phyloP scores from a whole-genome alignment of 2,888 invertebrate species.

The Agonopterix arenella region DNA sequence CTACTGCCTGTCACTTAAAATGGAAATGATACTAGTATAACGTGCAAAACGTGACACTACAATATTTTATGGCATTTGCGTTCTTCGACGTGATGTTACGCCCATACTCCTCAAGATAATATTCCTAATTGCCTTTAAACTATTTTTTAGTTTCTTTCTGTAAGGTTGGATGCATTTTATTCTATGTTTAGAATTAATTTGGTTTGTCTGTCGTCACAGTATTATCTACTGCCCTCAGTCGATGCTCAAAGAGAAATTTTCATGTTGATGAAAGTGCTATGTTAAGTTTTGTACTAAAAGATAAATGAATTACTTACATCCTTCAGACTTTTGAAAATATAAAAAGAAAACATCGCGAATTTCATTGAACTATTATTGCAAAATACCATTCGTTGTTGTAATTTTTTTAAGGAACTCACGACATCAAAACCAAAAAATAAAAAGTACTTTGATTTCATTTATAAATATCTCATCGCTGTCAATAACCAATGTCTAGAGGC shows the following conservation, averaged over 20 bases:
- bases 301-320: slow-evolving; percentile 28
- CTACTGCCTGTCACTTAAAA: too few species aligned
- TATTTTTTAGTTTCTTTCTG: too few species aligned
- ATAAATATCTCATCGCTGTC: not conserved
- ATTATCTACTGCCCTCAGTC: slow-evolving; percentile 9
- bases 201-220: not conserved
- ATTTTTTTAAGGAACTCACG: too few species aligned
- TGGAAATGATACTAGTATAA: too few species aligned
- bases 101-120: too few species aligned
- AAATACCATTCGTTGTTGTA: too few species aligned
- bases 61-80: too few species aligned
- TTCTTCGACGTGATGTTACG: too few species aligned
- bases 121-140: too few species aligned
- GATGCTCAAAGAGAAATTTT: slow-evolving; percentile 10
- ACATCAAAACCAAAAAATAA: not conserved
- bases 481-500: not conserved
- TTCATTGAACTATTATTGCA: slow-evolving; percentile 18
- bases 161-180: too few species aligned
- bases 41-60: too few species aligned
- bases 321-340: slow-evolving; percentile 32
- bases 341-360: slow-evolving; percentile 32
- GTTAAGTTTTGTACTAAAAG: slow-evolving; percentile 24
- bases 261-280: slow-evolving; percentile 22
- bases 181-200: too few species aligned
- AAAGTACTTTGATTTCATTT: not conserved